Evolutionary conservation across 2,888 invertebrate species (phyloP), one percentile per base, ranked within the genome.

Genomic region (Heteromurus nitidus): DNA sequence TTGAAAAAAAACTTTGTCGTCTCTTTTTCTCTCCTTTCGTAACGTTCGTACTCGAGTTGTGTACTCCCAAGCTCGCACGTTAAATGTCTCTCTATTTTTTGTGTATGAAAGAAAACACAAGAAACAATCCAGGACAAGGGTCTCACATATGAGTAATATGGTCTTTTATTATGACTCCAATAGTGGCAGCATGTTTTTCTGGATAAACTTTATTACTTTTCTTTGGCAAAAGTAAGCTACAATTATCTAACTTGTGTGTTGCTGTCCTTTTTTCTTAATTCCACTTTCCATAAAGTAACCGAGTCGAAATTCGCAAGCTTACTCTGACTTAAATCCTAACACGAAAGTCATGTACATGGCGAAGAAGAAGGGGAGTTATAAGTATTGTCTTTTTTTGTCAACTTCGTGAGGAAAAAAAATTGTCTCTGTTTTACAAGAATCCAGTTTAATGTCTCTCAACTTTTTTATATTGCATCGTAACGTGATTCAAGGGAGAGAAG

Each of bases 191-290:
- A 50, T 31, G 47, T 44, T 67, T 69, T 44, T 31, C 3, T n/a
- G 47, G 20, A 11, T 20, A 73, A 73, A 73, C 47, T 73, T 62
- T 73, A 73, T 73, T 62, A 73, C 73, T 47, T 62, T 44, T 60
- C 64, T 62, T 72, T 62, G 30, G 26, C 28, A 67, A 67, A 24
- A 67, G 67, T 44, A 26, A 73, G 73, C 30, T 73, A 50, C 73
- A 73, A 73, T 73, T 73, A 73, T 62, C 73, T 24, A 64, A 64
- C 42, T 64, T 42, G 22, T 64, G 62, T 30, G 64, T 31, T n/a
- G 20, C 18, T n/a, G n/a, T 50, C 31, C 31, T 31, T 30, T 30
- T 42, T 20, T 42, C 64, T 42, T 64, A 62, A 62, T 62, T 62
- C 62, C 62, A 31, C 62, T 62, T 62, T 62, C 62, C 62, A 62